phyloP scores from a whole-genome alignment of 2,888 invertebrate genomes.

The Antitype chi region DNA sequence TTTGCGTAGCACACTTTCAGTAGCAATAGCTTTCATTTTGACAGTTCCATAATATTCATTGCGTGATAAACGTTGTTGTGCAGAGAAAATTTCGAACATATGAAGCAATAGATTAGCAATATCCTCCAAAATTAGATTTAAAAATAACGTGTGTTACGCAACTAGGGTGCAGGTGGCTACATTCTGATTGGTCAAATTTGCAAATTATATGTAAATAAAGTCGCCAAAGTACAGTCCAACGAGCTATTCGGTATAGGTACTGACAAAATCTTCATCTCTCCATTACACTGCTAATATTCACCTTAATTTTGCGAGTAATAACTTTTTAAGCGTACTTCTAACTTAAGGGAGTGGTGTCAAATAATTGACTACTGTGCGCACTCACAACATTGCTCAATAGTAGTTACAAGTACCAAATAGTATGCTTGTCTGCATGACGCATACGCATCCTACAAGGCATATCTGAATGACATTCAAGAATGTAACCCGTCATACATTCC shows the following conservation, averaged over 20 bases:
- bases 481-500: conserved; percentile 20
- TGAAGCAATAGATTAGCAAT: too few species aligned
- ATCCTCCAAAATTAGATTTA: too few species aligned
- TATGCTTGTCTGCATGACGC: too few species aligned
- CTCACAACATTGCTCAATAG: background rate
- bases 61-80: too few species aligned
- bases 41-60: too few species aligned
- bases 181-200: background rate
- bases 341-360: background rate
- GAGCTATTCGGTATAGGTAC: background rate
- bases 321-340: background rate
- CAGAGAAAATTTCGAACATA: too few species aligned
- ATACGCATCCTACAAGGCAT: too few species aligned
- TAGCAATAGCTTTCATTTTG: too few species aligned
- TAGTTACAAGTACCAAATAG: background rate
- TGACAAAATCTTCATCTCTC: background rate
- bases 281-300: background rate
- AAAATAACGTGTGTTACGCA: too few species aligned
- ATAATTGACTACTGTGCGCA: background rate
- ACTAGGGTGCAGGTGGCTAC: too few species aligned
- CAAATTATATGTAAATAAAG: background rate
- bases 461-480: background rate
- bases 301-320: too few species aligned
- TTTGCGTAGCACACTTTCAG: background rate
- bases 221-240: background rate